Evolutionary conservation across 1,140 invertebrate species (phyloP), one percentile per base, ranked within the genome.

Genomic region (Metopolophium dirhodum): DNA sequence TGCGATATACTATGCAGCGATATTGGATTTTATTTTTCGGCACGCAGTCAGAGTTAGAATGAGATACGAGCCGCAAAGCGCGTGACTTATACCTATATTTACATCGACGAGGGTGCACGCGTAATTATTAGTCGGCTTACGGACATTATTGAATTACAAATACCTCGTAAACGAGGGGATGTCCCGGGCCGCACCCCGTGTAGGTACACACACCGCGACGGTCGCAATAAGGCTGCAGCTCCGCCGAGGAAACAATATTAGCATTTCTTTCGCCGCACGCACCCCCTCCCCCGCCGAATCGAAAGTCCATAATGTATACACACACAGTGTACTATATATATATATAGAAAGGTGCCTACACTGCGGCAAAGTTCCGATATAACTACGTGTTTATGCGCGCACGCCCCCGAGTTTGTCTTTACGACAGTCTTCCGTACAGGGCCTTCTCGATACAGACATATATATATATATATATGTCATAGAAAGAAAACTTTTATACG

Each of bases 61-160:
- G n/a, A 77, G 30, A n/a, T 77, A n/a, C 1, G 11, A 47, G 23
- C 37, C 41, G 8, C 41, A 86, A 26, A 83, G 82, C n/a, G 23
- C 83, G 23, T 26, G 1, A 7, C 45, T 47, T 49, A 49, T 68
- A 68, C 61, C 57, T 68, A 61, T 49, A 49, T 47, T 8, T 49
- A 49, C 11, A 2, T 30, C 61, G 30, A 18, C 11, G 85, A 87
- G 85, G 85, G 85, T 47, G 85, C 22, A 22, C 41, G 20, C 90
- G 90, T 91, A 51, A 82, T 91, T 91, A 45, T 45, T 30, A 83
- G 68, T 91, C 11, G 49, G 89, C 37, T 18, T 14, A 51, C 57
- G 57, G 89, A 68, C 41, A 45, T 90, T 90, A 90, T 90, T 90
- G 37, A 90, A 90, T 90, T 90, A 90, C 57, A 47, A 68, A 90